phyloP scores from a whole-genome alignment of 2,797 vertebrate species.

The Ataeniobius toweri region DNA sequence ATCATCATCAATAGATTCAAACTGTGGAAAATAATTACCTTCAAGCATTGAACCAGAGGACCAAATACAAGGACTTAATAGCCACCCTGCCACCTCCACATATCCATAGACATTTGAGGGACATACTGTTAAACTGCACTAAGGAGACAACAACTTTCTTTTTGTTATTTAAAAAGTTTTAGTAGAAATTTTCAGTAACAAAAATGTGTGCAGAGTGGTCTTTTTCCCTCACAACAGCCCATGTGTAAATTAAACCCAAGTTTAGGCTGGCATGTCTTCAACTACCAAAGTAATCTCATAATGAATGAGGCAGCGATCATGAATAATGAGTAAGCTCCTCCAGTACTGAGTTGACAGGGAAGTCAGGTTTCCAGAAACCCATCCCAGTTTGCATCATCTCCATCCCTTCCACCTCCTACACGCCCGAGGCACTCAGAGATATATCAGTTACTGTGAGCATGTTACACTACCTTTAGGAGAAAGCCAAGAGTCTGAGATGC shows the following conservation, averaged over 20 bases:
- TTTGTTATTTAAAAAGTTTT: neutral
- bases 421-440: constrained; percentile 26
- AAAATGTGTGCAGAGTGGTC: neutral
- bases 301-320: constrained; percentile 17
- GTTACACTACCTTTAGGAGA: constrained; percentile 29
- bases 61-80: neutral
- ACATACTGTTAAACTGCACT: neutral
- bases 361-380: constrained; percentile 31
- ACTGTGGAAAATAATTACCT: neutral
- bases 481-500: constrained; percentile 13
- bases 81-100: neutral
- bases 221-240: neutral
- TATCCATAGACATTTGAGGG: neutral
- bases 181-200: neutral
- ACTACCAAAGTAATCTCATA: constrained; percentile 26
- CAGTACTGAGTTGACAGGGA: neutral
- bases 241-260: neutral
- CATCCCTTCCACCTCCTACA: constrained; percentile 19
- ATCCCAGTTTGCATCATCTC: constrained; percentile 24
- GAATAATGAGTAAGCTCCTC: constrained; percentile 35
- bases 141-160: neutral
- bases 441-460: constrained; percentile 44
- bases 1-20: neutral
- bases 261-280: neutral
- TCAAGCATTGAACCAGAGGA: neutral